phyloP scores from a whole-genome alignment of 2,888 invertebrate genomes.

The Sesamia inferens region DNA sequence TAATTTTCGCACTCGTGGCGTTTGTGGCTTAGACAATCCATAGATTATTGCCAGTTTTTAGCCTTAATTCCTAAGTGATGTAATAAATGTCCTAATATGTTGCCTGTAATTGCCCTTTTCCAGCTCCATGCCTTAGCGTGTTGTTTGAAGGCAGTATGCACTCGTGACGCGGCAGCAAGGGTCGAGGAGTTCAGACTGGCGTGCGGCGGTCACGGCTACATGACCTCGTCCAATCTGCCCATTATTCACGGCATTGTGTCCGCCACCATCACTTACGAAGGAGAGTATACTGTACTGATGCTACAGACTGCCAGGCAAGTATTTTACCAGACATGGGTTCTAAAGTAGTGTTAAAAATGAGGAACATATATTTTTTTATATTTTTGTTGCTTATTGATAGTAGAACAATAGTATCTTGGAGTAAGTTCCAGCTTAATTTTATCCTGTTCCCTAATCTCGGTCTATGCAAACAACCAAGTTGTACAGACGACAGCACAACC shows the following conservation, averaged over 20 bases:
- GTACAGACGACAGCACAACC: not conserved
- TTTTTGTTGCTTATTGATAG: no score
- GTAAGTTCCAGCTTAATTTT: not conserved
- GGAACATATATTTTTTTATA: no score
- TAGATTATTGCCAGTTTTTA: no score
- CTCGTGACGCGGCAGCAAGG: conserved; percentile 92
- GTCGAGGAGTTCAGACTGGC: conserved; percentile 90
- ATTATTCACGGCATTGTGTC: conserved; percentile 94
- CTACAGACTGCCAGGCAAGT: conserved; percentile 94
- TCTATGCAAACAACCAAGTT: not conserved
- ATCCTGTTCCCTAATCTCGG: not conserved
- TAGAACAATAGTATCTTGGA: not conserved
- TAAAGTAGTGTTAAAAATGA: no score
- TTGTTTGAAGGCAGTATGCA: conserved; percentile 96
- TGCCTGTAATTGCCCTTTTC: not conserved
- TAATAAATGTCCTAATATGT: not conserved
- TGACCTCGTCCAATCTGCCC: conserved; percentile 80
- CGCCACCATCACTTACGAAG: conserved; percentile 97
- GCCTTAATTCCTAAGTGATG: not conserved
- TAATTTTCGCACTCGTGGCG: not conserved
- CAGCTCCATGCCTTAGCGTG: conserved; percentile 97
- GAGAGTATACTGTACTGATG: conserved; percentile 97
- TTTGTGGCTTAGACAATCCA: not conserved
- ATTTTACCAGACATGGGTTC: no score
- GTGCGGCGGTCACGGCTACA: no score